These are phyloP conservation scores for Pithecia hirsuta DNA, from an alignment of 2,797 vertebrate species.

Conservation along the genomic window DNA sequence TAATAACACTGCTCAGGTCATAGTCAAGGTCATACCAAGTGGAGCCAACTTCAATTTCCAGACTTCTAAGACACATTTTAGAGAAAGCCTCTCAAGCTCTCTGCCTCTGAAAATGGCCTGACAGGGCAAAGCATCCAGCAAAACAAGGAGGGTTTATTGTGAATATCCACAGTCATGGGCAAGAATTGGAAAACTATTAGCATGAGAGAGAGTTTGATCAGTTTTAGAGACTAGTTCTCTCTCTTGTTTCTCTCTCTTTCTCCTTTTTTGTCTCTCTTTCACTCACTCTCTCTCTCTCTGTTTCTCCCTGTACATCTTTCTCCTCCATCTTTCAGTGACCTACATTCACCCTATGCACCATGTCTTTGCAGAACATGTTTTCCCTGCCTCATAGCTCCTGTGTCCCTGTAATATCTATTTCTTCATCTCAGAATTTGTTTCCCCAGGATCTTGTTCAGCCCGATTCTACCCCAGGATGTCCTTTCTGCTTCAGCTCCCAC, in stretches of 20 bases:
- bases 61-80: not conserved
- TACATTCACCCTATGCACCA: not conserved
- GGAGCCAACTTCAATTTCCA: not conserved
- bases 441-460: not conserved
- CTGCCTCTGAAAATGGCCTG: not conserved
- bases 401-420: not conserved
- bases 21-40: not conserved
- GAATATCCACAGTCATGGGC: not conserved
- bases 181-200: not conserved
- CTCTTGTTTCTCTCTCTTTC: not conserved
- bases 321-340: not conserved
- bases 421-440: not conserved
- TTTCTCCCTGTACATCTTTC: not conserved
- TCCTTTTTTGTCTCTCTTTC: not conserved
- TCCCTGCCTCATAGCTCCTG: not conserved
- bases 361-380: not conserved
- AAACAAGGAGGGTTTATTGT: not conserved
- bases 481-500: not conserved
- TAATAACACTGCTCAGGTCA: not conserved
- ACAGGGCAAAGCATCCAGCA: not conserved
- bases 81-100: not conserved
- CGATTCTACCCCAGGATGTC: accelerated
- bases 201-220: not conserved
- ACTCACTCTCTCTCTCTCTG: not conserved
- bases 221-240: not conserved